These are phyloP conservation scores for Drosophila nigrodunni DNA, from an alignment of 1,140 invertebrate genomes.

Conservation along the genomic window DNA sequence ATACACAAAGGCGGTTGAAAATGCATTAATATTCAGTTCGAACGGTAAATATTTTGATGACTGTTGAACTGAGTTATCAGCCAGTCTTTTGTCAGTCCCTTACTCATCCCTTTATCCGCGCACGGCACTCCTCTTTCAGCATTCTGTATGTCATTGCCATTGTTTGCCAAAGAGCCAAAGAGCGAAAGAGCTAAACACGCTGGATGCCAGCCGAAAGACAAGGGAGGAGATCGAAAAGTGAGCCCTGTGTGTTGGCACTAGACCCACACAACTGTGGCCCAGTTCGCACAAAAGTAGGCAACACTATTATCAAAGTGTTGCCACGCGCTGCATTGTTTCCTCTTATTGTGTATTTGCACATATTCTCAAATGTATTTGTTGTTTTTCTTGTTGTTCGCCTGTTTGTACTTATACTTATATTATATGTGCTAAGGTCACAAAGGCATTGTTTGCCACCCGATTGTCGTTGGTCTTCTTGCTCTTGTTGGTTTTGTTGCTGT, in stretches of 20 bases:
- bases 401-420: slow-evolving; percentile 50
- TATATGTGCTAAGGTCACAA: slow-evolving; percentile 63
- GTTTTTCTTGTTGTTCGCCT: slow-evolving; percentile 50
- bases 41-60: slow-evolving; percentile 22
- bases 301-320: slow-evolving; percentile 63
- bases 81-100: slow-evolving; percentile 16
- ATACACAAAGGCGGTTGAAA: neutral
- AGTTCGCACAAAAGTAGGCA: slow-evolving; percentile 40
- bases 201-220: slow-evolving; percentile 52
- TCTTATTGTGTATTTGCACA: slow-evolving; percentile 47
- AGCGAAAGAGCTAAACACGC: slow-evolving; percentile 19
- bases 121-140: neutral
- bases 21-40: slow-evolving; percentile 23
- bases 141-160: slow-evolving; percentile 24
- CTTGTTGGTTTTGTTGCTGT: slow-evolving; percentile 22
- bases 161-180: slow-evolving; percentile 15
- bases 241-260: neutral
- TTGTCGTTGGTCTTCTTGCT: slow-evolving; percentile 24
- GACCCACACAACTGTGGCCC: slow-evolving; percentile 22
- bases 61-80: slow-evolving; percentile 48
- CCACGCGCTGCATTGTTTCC: slow-evolving; percentile 48
- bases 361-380: slow-evolving; percentile 45
- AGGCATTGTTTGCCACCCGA: slow-evolving; percentile 53
- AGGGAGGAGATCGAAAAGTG: slow-evolving; percentile 5
- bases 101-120: no score